A percentile compares a stretch with the other conserved stretches of the same genome.
Conservation (phyloP, 2,113 vertebrate species). For the Accipiter cooperii region DNA sequence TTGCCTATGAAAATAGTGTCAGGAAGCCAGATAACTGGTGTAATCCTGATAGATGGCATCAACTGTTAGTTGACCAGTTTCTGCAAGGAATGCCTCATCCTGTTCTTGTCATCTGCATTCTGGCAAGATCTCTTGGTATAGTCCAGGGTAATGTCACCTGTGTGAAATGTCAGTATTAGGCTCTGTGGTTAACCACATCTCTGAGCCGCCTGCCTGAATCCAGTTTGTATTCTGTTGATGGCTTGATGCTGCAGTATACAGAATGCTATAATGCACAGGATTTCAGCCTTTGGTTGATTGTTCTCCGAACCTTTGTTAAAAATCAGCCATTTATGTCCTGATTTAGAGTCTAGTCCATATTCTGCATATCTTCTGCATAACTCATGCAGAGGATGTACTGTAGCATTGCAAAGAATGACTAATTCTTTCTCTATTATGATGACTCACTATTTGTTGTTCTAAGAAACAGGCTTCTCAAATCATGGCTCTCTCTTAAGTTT, state of each 20-base stretch:
- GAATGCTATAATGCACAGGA: background rate
- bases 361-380: conserved; percentile 24
- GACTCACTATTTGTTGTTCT: conserved; percentile 62
- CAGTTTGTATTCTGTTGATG: background rate
- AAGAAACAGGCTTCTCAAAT: conserved; percentile 51
- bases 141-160: background rate
- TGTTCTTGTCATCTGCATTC: background rate
- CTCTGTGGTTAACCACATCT: background rate
- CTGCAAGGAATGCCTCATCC: background rate
- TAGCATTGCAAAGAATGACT: conserved; percentile 47
- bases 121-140: background rate
- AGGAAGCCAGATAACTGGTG: background rate
- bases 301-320: background rate
- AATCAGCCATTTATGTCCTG: conserved; percentile 6
- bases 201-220: background rate
- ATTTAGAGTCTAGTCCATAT: conserved; percentile 13
- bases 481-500: background rate
- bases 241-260: background rate
- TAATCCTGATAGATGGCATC: background rate
- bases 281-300: background rate
- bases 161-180: background rate
- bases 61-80: background rate
- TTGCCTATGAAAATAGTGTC: background rate
- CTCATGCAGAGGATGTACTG: conserved; percentile 22
- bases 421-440: conserved; percentile 56